Percentiles rank a stretch among this genome's conserved stretches.
Evolutionary conservation across 2,113 vertebrate species (phyloP).

Genomic region (Limnothrissa miodon): DNA sequence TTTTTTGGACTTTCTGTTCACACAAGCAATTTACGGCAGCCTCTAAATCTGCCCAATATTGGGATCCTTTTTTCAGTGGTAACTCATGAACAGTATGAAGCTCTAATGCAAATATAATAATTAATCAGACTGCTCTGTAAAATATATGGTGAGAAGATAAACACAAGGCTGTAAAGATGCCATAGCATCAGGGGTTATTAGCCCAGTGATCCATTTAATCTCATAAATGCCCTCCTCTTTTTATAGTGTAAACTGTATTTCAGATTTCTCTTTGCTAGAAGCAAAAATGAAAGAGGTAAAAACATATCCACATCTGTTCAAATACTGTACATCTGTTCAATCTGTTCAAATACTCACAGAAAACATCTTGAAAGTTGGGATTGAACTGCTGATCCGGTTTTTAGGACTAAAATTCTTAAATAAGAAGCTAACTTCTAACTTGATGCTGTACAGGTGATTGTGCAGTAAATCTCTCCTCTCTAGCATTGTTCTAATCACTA

Average conservation of each 20-base stretch:
- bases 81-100: constrained; percentile 49
- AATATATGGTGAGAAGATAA: constrained; percentile 39
- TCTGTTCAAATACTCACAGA: too few species aligned
- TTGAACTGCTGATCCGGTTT: background rate
- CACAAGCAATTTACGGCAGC: constrained; percentile 49
- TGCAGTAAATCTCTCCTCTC: background rate
- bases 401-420: background rate
- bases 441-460: background rate
- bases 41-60: constrained; percentile 57
- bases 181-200: constrained; percentile 22
- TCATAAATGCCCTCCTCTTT: background rate
- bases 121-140: constrained; percentile 42
- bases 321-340: background rate
- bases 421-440: background rate
- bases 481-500: background rate
- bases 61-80: constrained; percentile 50
- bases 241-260: background rate
- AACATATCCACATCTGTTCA: background rate
- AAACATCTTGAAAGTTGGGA: background rate
- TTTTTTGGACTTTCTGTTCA: constrained; percentile 41
- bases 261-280: background rate
- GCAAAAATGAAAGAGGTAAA: background rate
- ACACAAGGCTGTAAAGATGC: constrained; percentile 52
- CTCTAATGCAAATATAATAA: constrained; percentile 48
- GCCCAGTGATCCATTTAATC: constrained; percentile 1